These are phyloP conservation scores for Erannis defoliaria DNA, from an alignment of 2,888 invertebrate species.

Conservation along the genomic window DNA sequence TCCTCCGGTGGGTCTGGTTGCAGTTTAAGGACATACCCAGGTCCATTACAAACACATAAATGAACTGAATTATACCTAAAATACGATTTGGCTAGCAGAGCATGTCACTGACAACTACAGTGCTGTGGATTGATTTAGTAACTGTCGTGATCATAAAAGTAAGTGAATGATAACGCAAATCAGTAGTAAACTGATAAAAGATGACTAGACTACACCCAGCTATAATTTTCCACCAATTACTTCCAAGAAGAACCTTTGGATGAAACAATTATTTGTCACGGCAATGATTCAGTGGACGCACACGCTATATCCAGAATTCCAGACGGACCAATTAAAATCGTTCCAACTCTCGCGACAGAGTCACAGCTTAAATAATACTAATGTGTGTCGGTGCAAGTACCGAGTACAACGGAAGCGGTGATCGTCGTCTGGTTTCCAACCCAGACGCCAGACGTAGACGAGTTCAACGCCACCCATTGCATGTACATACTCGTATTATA, in stretches of 20 bases:
- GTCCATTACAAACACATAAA: no score
- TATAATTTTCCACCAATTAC: background rate
- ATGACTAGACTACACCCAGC: background rate
- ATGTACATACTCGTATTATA: constrained; percentile 16
- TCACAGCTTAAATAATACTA: background rate
- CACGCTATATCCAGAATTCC: background rate
- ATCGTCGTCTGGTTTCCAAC: no score
- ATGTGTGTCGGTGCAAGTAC: constrained; percentile 6
- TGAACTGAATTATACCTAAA: no score
- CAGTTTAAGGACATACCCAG: no score
- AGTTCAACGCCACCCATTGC: constrained; percentile 23
- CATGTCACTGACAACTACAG: no score
- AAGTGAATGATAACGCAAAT: background rate
- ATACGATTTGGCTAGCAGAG: no score
- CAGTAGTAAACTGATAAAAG: background rate
- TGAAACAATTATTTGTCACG: constrained; percentile 1
- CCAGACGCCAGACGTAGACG: constrained; percentile 32
- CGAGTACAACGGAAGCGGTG: constrained; percentile 21
- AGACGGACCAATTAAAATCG: constrained; percentile 20
- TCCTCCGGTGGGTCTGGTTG: no score
- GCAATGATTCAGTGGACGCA: constrained; percentile 10
- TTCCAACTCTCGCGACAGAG: constrained; percentile 6
- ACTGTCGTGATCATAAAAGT: no score
- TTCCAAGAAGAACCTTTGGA: no score
- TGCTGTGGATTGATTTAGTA: no score